These are phyloP conservation scores for Melieria omissa DNA, from an alignment of 2,888 invertebrate genomes.

Conservation along the genomic window DNA sequence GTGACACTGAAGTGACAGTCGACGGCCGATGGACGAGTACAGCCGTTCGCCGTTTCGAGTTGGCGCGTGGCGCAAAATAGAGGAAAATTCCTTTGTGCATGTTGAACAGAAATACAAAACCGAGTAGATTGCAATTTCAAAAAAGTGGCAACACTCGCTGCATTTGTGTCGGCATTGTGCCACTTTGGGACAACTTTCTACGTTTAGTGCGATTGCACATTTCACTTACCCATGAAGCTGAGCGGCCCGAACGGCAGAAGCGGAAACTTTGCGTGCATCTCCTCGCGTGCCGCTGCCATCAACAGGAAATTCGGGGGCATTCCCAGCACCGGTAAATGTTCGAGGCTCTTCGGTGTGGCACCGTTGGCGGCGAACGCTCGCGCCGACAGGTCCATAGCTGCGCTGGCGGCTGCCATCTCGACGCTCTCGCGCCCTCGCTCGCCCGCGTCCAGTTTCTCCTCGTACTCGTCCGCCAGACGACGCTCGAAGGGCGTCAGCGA, in stretches of 20 bases:
- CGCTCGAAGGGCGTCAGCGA: slow-evolving; percentile 54
- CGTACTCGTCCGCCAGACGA: slow-evolving; percentile 50
- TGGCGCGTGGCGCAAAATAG: too few species aligned
- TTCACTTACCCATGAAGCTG: slow-evolving; percentile 74
- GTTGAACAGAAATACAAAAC: background rate
- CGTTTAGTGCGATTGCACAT: background rate
- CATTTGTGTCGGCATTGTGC: background rate
- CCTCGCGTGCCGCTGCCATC: slow-evolving; percentile 64
- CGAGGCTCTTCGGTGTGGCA: slow-evolving; percentile 45
- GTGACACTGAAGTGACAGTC: slow-evolving; percentile 33
- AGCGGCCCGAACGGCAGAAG: slow-evolving; percentile 87
- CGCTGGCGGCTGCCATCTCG: slow-evolving; percentile 47
- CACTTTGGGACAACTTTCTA: background rate
- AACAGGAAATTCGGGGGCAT: slow-evolving; percentile 62
- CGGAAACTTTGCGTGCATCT: slow-evolving; percentile 70
- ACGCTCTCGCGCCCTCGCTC: slow-evolving; percentile 30
- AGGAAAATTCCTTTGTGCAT: background rate
- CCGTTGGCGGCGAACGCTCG: slow-evolving; percentile 44
- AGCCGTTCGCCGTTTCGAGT: too few species aligned
- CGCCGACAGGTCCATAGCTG: slow-evolving; percentile 71
- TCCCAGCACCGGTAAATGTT: slow-evolving; percentile 56
- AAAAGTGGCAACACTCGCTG: background rate
- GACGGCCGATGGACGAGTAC: background rate
- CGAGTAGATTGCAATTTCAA: background rate
- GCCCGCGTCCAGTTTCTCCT: slow-evolving; percentile 48